Conservation (phyloP, 2,113 vertebrate genomes). For the Buteo buteo region DNA sequence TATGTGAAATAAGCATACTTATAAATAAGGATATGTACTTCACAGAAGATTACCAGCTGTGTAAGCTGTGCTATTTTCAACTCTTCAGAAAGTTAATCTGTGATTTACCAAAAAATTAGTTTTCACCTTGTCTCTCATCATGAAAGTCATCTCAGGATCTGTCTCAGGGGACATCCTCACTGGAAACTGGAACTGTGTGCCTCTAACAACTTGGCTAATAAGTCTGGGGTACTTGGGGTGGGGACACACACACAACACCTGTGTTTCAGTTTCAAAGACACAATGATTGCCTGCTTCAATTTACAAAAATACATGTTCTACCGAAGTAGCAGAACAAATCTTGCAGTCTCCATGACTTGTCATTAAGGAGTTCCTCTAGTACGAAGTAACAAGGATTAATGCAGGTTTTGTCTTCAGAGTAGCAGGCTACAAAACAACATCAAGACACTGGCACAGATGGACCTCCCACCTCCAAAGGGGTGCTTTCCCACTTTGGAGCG, state of each 20-base stretch:
- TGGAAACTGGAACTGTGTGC: not conserved
- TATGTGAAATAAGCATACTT: not conserved
- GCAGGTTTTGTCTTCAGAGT: not conserved
- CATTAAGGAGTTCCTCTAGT: not conserved
- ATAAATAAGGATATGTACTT: not conserved
- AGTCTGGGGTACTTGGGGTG: not conserved
- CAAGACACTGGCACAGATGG: not conserved
- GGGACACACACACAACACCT: rapidly evolving
- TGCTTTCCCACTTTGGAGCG: not conserved
- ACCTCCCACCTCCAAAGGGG: not conserved
- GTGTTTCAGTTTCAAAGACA: not conserved
- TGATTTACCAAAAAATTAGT: not conserved
- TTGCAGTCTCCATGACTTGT: not conserved
- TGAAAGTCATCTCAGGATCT: not conserved
- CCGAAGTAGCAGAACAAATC: not conserved
- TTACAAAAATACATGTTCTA: not conserved
- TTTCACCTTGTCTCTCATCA: not conserved
- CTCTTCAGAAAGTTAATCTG: not conserved
- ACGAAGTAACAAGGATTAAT: not conserved
- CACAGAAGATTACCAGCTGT: not conserved
- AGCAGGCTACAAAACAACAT: not conserved
- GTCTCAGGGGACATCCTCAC: not conserved
- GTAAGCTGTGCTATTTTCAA: not conserved
- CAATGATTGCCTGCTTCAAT: not conserved
- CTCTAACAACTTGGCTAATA: not conserved